Conservation (phyloP, 2,797 vertebrate genomes). For the Alca torda region DNA sequence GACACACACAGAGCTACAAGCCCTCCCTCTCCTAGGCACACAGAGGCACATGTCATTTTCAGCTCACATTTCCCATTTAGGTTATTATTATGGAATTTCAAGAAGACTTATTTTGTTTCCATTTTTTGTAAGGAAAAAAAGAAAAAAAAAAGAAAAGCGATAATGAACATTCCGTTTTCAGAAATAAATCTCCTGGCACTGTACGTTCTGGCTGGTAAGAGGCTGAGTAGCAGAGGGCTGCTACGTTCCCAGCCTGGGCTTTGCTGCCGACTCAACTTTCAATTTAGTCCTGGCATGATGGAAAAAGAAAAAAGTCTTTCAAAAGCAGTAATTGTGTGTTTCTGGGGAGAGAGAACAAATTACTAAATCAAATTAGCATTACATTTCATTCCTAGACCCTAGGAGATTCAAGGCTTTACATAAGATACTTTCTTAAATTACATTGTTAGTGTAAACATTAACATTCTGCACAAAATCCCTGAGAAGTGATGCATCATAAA, state of each 20-base stretch:
- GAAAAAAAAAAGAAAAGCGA: not conserved
- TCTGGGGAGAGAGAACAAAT: constrained; percentile 64
- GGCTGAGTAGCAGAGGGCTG: not conserved
- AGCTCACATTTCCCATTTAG: constrained; percentile 12
- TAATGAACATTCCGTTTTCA: not conserved
- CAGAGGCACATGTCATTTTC: not conserved
- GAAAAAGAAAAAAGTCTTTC: constrained; percentile 57
- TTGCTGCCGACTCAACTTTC: constrained; percentile 51
- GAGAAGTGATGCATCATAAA: not conserved
- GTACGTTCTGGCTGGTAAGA: constrained; percentile 2
- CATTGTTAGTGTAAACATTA: constrained; percentile 10
- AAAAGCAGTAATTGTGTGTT: constrained; percentile 50
- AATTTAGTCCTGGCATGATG: constrained; percentile 5
- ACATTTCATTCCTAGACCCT: constrained; percentile 55
- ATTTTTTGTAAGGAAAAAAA: not conserved
- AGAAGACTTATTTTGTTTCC: constrained; percentile 31
- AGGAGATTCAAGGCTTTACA: constrained; percentile 58
- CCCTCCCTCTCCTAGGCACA: not conserved
- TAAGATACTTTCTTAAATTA: constrained; percentile 59
- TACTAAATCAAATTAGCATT: constrained; percentile 69
- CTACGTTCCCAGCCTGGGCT: constrained; percentile 3
- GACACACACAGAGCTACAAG: not conserved
- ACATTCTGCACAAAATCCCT: constrained; percentile 33
- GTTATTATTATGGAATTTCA: constrained; percentile 5
- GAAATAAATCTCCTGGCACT: not conserved